Conservation (phyloP, 2,888 invertebrate genomes). For the Zele albiditarsus region DNA sequence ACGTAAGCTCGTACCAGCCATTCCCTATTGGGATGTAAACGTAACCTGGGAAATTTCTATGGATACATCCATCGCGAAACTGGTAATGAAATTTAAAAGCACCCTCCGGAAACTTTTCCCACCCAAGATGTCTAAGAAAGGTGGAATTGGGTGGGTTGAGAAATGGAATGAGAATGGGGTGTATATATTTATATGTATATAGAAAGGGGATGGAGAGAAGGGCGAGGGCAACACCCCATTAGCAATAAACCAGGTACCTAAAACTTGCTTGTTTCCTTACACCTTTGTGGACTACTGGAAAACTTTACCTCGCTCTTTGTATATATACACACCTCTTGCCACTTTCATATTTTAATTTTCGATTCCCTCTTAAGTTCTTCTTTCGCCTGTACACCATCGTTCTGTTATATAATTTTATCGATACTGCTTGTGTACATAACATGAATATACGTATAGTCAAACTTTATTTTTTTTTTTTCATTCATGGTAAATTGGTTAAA, state of each 20-base stretch:
- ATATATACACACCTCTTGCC: slow-evolving; percentile 7
- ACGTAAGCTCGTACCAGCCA: slow-evolving; percentile 8
- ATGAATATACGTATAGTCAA: neutral
- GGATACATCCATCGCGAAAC: slow-evolving; percentile 62
- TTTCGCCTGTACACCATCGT: neutral
- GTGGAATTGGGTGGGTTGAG: slow-evolving; percentile 3
- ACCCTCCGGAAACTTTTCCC: slow-evolving; percentile 58
- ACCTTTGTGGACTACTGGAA: slow-evolving; percentile 19
- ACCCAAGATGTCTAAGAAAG: slow-evolving; percentile 38
- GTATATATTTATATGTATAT: neutral
- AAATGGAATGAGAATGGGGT: neutral
- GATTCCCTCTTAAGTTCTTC: slow-evolving; percentile 21
- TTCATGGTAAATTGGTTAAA: slow-evolving; percentile 11
- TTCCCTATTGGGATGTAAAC: slow-evolving; percentile 45
- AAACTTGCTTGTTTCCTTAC: slow-evolving; percentile 44
- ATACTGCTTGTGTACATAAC: neutral
- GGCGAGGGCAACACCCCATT: slow-evolving; percentile 62
- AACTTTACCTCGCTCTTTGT: slow-evolving; percentile 18
- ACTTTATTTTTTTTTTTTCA: neutral
- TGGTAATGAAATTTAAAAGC: slow-evolving; percentile 67
- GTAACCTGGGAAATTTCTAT: slow-evolving; percentile 61
- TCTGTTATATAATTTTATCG: slow-evolving; percentile 16
- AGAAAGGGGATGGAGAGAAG: slow-evolving; percentile 9
- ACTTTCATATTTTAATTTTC: slow-evolving; percentile 38
- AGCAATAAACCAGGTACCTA: slow-evolving; percentile 63